Evolutionary conservation across 2,888 invertebrate genomes (phyloP), one percentile per base, ranked within the genome.

Genomic region (Agapetus fuscipes): DNA sequence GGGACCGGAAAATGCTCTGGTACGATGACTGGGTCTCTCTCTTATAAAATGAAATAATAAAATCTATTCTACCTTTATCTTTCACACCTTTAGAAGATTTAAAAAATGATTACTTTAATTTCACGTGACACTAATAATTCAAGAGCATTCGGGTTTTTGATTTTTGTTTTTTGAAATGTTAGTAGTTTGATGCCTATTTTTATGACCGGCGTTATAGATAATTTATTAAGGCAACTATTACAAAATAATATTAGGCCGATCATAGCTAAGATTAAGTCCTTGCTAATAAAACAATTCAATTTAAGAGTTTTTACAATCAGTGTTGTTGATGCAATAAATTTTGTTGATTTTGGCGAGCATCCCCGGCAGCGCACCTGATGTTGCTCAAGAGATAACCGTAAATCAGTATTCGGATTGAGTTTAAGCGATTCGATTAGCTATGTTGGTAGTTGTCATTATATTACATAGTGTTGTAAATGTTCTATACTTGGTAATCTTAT

Each of bases 361-460:
- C 13, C 17, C n/a, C 7, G 30, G 13, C 38, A 34, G 38, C 34
- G 12, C 14, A 29, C 38, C 13, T 17, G 16, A 17, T 26, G 37
- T 17, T 37, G 38, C 34, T 42, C 38, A 26, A 34, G 34, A 34
- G 37, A 42, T 42, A 34, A 30, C 34, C 29, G 41, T 42, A 42
- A 38, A 42, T 42, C 42, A 42, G 42, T 42, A 42, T 42, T 34
- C 42, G 38, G 30, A 34, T 30, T 17, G 38, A 38, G 42, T 38
- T 34, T 32, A 42, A 42, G 38, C 38, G 42, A 38, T 42, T 42
- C 42, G 38, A 42, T 42, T 37, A 42, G 37, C 27, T 16, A 30
- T 30, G 33, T 16, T 37, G 20, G 20, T 20, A 20, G 5, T 20
- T 20, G 20, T 20, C 9, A 9, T 20, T 20, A 9, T n/a, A n/a